Conservation (phyloP, 2,888 invertebrate species). For the Pheosia gnoma region DNA sequence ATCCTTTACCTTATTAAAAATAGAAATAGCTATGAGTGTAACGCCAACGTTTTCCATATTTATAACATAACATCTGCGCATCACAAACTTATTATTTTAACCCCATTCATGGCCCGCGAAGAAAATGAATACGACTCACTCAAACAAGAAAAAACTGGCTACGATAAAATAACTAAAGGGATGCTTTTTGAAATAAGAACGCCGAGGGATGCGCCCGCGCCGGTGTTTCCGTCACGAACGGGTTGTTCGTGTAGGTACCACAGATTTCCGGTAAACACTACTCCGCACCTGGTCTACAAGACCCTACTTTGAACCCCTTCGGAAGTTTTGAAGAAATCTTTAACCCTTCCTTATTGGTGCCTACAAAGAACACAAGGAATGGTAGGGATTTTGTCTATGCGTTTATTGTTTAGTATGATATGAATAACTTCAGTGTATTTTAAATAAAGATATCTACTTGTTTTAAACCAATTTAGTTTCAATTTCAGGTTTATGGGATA, state of each 20-base stretch:
- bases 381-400: constrained; percentile 11
- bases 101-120: constrained; percentile 18
- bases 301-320: constrained; percentile 67
- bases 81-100: constrained; percentile 15
- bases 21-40: too few species aligned
- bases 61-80: not conserved
- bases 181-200: constrained; percentile 61
- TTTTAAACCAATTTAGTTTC: too few species aligned
- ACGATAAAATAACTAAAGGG: constrained; percentile 47
- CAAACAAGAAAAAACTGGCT: constrained; percentile 31
- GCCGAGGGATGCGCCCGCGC: constrained; percentile 70
- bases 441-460: too few species aligned
- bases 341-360: constrained; percentile 69
- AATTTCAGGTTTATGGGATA: too few species aligned
- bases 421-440: too few species aligned
- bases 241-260: constrained; percentile 66
- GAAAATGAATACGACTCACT: constrained; percentile 27
- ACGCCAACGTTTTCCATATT: not conserved
- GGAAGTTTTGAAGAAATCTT: constrained; percentile 64
- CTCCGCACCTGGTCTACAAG: constrained; percentile 76
- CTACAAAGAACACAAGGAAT: constrained; percentile 35
- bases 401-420: not conserved
- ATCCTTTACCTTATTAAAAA: too few species aligned
- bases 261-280: constrained; percentile 80
- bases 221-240: constrained; percentile 76